These are phyloP conservation scores for Serilophus lunatus DNA, from an alignment of 2,113 vertebrate species.

Conservation along the genomic window DNA sequence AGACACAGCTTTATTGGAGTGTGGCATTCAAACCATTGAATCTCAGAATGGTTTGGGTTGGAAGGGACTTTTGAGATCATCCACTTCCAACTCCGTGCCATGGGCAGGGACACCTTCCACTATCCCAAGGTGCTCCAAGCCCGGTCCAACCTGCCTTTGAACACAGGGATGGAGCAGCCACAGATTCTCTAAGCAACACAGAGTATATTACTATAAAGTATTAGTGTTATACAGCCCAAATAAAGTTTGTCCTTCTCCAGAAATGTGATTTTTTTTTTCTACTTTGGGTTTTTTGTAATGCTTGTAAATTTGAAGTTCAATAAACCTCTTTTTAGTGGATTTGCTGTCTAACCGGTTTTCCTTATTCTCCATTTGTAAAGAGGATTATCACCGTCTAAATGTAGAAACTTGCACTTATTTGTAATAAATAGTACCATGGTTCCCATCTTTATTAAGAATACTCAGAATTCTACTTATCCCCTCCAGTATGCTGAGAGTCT, in stretches of 20 bases:
- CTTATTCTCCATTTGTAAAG: not conserved
- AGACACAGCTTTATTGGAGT: not conserved
- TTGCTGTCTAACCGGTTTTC: not conserved
- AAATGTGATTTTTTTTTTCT: not conserved
- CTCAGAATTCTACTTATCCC: not conserved
- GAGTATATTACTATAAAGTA: not conserved
- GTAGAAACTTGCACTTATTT: not conserved
- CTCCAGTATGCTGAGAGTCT: not conserved
- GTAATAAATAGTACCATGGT: not conserved
- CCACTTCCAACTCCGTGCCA: not conserved
- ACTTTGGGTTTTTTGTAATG: not conserved
- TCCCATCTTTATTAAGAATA: not conserved
- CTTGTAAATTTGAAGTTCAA: not conserved
- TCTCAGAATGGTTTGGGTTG: rapidly evolving
- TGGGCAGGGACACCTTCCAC: not conserved
- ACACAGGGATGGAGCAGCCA: not conserved
- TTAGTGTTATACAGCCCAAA: not conserved
- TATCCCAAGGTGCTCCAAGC: too few species aligned
- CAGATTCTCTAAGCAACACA: not conserved
- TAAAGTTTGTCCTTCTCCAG: not conserved
- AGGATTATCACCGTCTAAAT: not conserved
- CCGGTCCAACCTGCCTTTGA: too few species aligned
- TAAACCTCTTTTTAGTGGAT: not conserved
- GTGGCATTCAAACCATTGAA: not conserved
- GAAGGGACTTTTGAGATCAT: not conserved